A percentile compares a stretch with the other conserved stretches of the same genome.
Conservation (phyloP, 2,113 vertebrate genomes). For the Telmatochromis bifrenatus region DNA sequence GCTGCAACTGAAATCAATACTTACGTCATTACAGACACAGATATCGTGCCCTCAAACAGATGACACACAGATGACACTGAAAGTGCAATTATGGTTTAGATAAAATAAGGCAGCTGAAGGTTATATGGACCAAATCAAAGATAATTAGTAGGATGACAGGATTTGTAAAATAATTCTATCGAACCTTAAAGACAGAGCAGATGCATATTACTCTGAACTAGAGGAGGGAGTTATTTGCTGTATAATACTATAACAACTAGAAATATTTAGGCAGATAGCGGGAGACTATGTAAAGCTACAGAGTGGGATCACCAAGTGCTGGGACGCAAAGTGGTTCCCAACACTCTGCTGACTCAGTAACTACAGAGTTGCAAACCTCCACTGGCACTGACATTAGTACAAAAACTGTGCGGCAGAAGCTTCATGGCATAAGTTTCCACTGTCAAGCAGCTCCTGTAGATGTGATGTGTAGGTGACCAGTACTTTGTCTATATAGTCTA, state of each 20-base stretch:
- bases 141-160: not conserved
- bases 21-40: constrained; percentile 68
- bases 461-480: not conserved
- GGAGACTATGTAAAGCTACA: not conserved
- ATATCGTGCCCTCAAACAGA: constrained; percentile 1
- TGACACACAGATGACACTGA: constrained; percentile 6
- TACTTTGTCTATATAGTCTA: not conserved
- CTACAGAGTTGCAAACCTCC: not conserved
- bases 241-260: not conserved
- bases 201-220: not conserved
- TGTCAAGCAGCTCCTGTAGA: not conserved
- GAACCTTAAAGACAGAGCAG: not conserved
- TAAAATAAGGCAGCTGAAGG: not conserved
- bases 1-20: constrained; percentile 63
- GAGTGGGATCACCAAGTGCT: not conserved
- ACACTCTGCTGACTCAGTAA: not conserved
- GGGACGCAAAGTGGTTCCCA: not conserved
- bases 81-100: not conserved
- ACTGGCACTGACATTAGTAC: not conserved
- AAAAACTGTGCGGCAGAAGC: not conserved
- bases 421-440: not conserved
- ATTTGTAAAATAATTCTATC: constrained; percentile 1
- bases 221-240: not conserved
- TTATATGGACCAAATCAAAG: not conserved
- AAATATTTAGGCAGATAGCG: not conserved